These are phyloP conservation scores for Lasioglossum leucozonium DNA, from an alignment of 2,888 invertebrate genomes.

Conservation along the genomic window DNA sequence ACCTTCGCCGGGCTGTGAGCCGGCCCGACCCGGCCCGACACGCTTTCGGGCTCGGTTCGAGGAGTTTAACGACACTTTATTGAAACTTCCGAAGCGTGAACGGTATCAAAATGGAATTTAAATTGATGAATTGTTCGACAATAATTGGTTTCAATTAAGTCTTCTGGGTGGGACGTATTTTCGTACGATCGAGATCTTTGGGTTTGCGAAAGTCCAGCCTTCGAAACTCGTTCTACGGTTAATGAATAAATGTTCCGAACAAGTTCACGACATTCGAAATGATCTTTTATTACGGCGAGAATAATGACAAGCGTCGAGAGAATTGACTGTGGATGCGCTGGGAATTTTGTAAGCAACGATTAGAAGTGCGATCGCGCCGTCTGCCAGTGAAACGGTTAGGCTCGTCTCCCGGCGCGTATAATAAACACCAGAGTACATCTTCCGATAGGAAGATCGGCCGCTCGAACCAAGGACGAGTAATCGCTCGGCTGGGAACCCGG, in stretches of 20 bases:
- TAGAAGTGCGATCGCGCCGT: neutral
- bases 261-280: no score
- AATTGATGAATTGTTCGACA: neutral
- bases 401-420: conserved; percentile 33
- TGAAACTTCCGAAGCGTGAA: neutral
- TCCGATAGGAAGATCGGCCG: conserved; percentile 40
- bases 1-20: conserved; percentile 45
- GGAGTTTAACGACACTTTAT: neutral
- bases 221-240: no score
- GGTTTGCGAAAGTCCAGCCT: no score
- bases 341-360: neutral
- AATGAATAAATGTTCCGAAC: no score
- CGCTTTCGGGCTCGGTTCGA: neutral
- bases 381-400: neutral
- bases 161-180: no score
- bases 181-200: no score
- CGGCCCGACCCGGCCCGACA: conserved; percentile 2
- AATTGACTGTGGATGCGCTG: neutral
- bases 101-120: neutral
- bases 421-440: conserved; percentile 60
- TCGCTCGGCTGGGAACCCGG: conserved; percentile 13
- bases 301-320: no score
- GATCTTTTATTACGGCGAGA: no score
- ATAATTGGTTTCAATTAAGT: neutral
- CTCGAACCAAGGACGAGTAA: conserved; percentile 39